These are phyloP conservation scores for Molossus molossus DNA, from an alignment of 2,797 vertebrate genomes.

Conservation along the genomic window DNA sequence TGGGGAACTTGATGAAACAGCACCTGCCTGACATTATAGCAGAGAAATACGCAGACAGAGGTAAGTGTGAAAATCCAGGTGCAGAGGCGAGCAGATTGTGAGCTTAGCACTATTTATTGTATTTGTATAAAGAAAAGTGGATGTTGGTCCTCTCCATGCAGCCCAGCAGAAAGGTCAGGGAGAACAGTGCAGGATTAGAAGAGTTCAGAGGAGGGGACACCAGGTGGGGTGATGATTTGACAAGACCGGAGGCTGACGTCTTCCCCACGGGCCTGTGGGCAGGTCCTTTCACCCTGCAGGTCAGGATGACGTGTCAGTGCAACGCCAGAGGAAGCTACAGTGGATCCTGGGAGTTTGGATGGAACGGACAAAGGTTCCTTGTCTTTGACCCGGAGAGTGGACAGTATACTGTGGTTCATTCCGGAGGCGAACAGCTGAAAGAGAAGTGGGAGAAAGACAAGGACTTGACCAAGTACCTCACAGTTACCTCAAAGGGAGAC, in stretches of 20 bases:
- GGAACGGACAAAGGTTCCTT: rapidly evolving
- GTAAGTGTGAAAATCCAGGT: too few species aligned
- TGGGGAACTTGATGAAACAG: rapidly evolving
- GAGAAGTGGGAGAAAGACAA: background rate
- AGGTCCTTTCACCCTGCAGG: background rate
- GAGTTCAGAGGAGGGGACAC: background rate
- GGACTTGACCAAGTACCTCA: rapidly evolving
- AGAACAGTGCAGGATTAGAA: rapidly evolving
- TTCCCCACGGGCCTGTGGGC: background rate
- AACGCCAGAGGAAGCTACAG: rapidly evolving
- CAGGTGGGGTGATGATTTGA: rapidly evolving
- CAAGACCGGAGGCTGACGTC: background rate
- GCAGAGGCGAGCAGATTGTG: too few species aligned
- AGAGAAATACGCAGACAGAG: rapidly evolving
- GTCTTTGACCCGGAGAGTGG: rapidly evolving
- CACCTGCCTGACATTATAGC: rapidly evolving
- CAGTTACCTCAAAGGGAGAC: rapidly evolving
- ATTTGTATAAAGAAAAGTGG: too few species aligned
- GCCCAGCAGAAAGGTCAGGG: background rate
- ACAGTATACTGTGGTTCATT: rapidly evolving
- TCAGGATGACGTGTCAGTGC: rapidly evolving
- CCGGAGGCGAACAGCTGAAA: background rate
- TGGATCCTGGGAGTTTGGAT: rapidly evolving
- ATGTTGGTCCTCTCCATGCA: too few species aligned
- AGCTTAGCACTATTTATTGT: too few species aligned